Evolutionary conservation across 2,888 invertebrate species (phyloP), one percentile per base, ranked within the genome.

Genomic region (Malthinus flaveolus): DNA sequence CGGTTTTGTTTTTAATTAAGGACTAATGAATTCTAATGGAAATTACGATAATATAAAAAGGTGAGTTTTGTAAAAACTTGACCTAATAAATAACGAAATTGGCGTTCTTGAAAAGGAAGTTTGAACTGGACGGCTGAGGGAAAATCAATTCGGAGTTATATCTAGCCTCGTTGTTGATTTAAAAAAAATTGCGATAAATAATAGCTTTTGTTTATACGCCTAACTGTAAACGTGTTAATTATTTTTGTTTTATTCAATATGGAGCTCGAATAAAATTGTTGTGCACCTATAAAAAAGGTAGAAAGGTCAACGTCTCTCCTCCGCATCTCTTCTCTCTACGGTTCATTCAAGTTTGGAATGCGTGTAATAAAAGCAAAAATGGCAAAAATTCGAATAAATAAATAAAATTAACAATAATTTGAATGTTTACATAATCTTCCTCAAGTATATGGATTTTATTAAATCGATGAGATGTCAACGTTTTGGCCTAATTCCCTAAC

Each of bases 281-380:
- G 39, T 36, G 39, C n/a, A n/a, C n/a, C n/a, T 23, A 5, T 23
- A 23, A 3, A 42, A 15, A 13, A 42, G 39, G 39, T 42, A 42
- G 39, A 42, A 42, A 42, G 39, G 39, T 42, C 39, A 42, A 15
- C 23, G 39, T 13, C 39, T 42, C 39, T 42, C 23, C 23, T 23
- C 23, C 23, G 23, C 23, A 23, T 23, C 23, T 23, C 23, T 23
- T 23, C 39, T 11, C 15, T 23, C 39, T 11, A 15, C 39, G 8
- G 23, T 42, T 42, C 39, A 42, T 42, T 42, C 39, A 42, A 42
- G 39, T 42, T 42, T 42, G 23, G 2, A 3, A 5, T 23, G 23
- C n/a, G n/a, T n/a, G n/a, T n/a, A n/a, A n/a, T n/a, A n/a, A n/a
- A n/a, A n/a, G 23, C 2, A 23, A 23, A 23, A 23, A 42, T 42